phyloP scores from a whole-genome alignment of 2,113 vertebrate species.

The Perognathus longimembris region DNA sequence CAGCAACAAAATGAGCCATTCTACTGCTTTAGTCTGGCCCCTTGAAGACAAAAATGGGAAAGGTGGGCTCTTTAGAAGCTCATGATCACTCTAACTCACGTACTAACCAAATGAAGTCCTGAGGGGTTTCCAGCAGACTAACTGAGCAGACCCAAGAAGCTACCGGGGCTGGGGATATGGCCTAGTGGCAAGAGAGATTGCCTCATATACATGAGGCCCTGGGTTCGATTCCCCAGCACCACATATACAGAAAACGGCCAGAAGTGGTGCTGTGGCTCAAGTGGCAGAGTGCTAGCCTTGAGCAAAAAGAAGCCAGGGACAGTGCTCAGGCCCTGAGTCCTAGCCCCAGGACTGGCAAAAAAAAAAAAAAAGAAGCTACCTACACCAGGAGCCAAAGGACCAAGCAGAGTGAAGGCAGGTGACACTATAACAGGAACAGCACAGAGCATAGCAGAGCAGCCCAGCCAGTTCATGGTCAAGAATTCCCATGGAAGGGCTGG shows the following conservation, averaged over 20 bases:
- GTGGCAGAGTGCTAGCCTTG: too few species aligned
- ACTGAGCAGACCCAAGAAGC: slow-evolving; percentile 8
- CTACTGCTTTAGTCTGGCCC: background rate
- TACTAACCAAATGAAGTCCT: background rate
- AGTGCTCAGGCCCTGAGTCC: too few species aligned
- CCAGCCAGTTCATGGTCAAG: background rate
- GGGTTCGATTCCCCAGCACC: too few species aligned
- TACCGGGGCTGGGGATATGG: too few species aligned
- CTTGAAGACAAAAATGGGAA: background rate
- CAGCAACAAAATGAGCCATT: slow-evolving; percentile 13
- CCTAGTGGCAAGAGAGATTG: too few species aligned
- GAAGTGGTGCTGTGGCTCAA: too few species aligned
- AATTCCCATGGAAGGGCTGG: too few species aligned
- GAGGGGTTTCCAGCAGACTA: background rate
- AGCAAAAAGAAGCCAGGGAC: too few species aligned
- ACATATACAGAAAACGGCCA: too few species aligned
- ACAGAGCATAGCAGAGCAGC: background rate
- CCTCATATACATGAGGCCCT: too few species aligned
- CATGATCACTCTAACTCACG: background rate
- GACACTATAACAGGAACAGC: background rate
- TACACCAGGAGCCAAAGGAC: background rate
- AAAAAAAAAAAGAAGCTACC: too few species aligned
- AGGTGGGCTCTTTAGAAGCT: slow-evolving; percentile 14
- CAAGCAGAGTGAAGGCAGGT: background rate
- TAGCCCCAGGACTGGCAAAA: too few species aligned